A percentile compares a stretch with the other conserved stretches of the same genome.
Evolutionary conservation across 2,888 invertebrate genomes (phyloP).

Genomic region (Melolontha melolontha): DNA sequence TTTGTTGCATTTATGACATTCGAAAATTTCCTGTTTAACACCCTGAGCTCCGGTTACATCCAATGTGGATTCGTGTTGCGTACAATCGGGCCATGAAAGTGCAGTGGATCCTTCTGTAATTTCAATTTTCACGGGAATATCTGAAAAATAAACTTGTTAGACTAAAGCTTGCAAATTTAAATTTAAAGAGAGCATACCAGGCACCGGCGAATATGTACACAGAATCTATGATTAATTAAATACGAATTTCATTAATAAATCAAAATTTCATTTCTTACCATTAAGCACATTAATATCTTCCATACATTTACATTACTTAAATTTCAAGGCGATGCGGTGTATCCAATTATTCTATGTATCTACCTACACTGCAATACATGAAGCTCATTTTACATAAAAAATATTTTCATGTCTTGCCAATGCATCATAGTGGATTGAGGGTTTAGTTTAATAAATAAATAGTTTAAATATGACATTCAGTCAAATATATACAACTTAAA

Average conservation of each 20-base stretch:
- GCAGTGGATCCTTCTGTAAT: constrained; percentile 29
- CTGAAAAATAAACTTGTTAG: constrained; percentile 29
- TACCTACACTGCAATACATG: too few species aligned
- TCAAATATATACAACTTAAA: too few species aligned
- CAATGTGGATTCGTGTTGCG: constrained; percentile 9
- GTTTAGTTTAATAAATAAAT: too few species aligned
- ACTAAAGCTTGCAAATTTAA: background rate
- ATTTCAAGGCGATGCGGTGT: too few species aligned
- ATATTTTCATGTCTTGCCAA: too few species aligned
- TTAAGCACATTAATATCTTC: too few species aligned
- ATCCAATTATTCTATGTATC: too few species aligned
- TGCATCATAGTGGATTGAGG: too few species aligned
- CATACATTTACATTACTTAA: too few species aligned
- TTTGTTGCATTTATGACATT: constrained; percentile 34
- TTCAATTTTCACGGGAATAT: constrained; percentile 33
- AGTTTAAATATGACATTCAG: too few species aligned
- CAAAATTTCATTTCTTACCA: too few species aligned
- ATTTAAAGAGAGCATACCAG: constrained; percentile 1
- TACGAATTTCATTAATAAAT: background rate
- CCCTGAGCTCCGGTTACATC: background rate
- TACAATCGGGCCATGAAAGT: constrained; percentile 6
- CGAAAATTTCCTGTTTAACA: constrained; percentile 26
- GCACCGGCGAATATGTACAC: constrained; percentile 24
- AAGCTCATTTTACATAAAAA: too few species aligned
- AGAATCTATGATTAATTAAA: background rate